Percentiles rank a stretch among this genome's conserved stretches.
Conservation (phyloP, 2,113 vertebrate species). For the Lophochroa leadbeateri region DNA sequence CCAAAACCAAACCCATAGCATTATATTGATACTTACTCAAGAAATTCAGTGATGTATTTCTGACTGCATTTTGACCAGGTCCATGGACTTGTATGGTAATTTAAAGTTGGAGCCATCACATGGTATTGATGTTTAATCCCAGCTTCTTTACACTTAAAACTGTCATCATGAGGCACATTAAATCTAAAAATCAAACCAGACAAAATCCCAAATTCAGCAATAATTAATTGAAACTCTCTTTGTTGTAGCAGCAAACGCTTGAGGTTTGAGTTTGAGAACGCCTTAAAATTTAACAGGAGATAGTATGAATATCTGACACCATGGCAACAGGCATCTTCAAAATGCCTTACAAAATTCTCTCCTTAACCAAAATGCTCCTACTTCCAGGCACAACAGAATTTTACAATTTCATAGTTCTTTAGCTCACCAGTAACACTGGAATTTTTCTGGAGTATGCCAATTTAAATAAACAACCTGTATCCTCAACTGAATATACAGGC, state of each 20-base stretch:
- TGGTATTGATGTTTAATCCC: conserved; percentile 91
- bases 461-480: neutral
- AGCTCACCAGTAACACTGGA: too few species aligned
- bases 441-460: neutral
- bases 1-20: neutral
- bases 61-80: conserved; percentile 98
- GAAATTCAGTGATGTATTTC: conserved; percentile 96
- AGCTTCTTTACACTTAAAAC: conserved; percentile 92
- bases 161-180: conserved; percentile 96
- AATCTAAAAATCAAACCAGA: conserved; percentile 81
- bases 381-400: neutral
- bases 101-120: conserved; percentile 96
- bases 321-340: neutral
- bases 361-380: neutral
- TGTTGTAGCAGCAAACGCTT: neutral
- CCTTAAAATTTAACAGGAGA: neutral
- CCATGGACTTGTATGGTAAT: conserved; percentile 95
- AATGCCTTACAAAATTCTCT: neutral
- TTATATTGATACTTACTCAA: conserved; percentile 85
- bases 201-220: conserved; percentile 33
- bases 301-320: neutral
- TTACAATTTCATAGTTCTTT: neutral
- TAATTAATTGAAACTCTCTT: neutral
- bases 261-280: neutral
- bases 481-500: neutral